Conservation (phyloP, 2,113 vertebrate genomes). For the Panthera uncia region DNA sequence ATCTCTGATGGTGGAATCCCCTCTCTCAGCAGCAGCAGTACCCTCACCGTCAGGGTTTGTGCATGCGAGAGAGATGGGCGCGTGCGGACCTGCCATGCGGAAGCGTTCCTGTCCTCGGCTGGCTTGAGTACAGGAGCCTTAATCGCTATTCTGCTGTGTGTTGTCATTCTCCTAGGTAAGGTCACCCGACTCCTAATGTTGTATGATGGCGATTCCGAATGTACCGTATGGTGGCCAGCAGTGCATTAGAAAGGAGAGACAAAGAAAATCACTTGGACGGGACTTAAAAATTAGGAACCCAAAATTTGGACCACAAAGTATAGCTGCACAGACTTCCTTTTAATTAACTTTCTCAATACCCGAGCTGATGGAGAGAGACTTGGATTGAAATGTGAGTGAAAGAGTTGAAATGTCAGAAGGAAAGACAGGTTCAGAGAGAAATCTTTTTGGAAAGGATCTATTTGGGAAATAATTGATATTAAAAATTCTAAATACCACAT, state of each 20-base stretch:
- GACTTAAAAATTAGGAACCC: not conserved
- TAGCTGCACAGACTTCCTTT: not conserved
- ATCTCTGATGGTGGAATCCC: slow-evolving; percentile 96
- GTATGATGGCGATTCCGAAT: fast-evolving
- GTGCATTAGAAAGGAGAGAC: not conserved
- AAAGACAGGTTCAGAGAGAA: slow-evolving; percentile 30
- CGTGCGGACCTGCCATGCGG: slow-evolving; percentile 91
- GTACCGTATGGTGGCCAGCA: fast-evolving
- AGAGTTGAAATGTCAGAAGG: not conserved
- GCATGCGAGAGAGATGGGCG: slow-evolving; percentile 91
- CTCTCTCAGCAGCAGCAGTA: slow-evolving; percentile 94
- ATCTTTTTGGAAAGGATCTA: slow-evolving; percentile 39
- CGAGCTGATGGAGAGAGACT: slow-evolving; percentile 51
- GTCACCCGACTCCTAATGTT: not conserved
- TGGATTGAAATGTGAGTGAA: slow-evolving; percentile 47
- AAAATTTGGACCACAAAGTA: not conserved
- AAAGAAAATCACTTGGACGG: slow-evolving; percentile 47
- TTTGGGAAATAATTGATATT: slow-evolving; percentile 37
- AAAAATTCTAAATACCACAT: not conserved
- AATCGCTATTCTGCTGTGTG: slow-evolving; percentile 97
- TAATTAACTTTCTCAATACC: not conserved
- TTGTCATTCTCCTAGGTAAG: slow-evolving; percentile 97
- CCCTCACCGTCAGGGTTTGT: slow-evolving; percentile 95
- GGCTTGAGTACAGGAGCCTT: slow-evolving; percentile 97
- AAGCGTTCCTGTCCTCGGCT: slow-evolving; percentile 95